Conservation (phyloP, 1,140 invertebrate species). For the Drosophila sturtevanti region DNA sequence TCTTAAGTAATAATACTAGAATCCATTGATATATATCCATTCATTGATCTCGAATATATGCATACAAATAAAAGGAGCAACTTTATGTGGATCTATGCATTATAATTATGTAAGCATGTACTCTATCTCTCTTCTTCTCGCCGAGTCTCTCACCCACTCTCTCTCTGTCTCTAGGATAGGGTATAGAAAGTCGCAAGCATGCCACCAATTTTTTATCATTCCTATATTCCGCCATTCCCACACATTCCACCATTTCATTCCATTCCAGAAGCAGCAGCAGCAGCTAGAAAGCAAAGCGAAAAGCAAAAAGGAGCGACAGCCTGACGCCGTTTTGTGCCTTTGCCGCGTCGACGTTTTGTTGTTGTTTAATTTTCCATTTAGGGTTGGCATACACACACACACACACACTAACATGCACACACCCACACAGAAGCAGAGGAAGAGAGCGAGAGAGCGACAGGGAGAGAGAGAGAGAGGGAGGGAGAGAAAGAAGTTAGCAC, state of each 20-base stretch:
- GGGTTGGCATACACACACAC: conserved; percentile 42
- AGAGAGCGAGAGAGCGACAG: not conserved
- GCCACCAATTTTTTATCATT: not conserved
- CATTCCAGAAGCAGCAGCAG: not conserved
- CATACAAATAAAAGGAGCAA: no score
- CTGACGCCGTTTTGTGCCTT: conserved; percentile 49
- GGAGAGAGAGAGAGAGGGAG: conserved; percentile 20
- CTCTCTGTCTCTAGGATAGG: not conserved
- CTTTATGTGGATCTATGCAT: no score
- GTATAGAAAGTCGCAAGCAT: not conserved
- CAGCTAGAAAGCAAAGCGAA: conserved; percentile 1
- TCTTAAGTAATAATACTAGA: no score
- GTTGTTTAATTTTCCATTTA: conserved; percentile 77
- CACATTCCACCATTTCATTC: not conserved
- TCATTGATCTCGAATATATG: no score
- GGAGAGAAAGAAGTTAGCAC: conserved; percentile 12
- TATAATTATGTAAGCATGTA: no score
- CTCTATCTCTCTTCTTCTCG: no score
- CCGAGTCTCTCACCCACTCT: no score
- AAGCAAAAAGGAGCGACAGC: conserved; percentile 42
- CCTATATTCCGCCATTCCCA: not conserved
- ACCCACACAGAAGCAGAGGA: not conserved
- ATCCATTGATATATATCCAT: no score
- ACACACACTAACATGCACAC: conserved; percentile 13
- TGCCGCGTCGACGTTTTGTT: conserved; percentile 51